Base-by-base conservation (phyloP, 2,888 invertebrate species). In the Macrosoma leucophasiata region DNA sequence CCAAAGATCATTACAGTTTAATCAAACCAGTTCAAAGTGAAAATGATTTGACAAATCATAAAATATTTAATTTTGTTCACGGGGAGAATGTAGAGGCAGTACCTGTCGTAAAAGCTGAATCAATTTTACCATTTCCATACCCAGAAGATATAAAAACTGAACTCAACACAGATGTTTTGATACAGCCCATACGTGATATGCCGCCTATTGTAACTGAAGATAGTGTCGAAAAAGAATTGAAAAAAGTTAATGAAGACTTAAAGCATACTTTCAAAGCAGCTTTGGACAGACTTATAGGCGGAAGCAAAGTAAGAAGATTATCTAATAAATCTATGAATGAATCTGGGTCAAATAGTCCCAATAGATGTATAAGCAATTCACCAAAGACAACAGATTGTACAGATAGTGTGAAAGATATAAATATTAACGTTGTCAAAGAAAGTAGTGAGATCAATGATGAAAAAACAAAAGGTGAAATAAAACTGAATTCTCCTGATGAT, bases 261-360 rank as follows among this genome's bases (percentile, higher is more conserved):
- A 76, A 72, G 47, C 29, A 55, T 1, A 77, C 71, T 23, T 79
- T 84, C 38, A 70, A 70, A 53, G 71, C 74, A 20, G 84, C 82
- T 2, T 60, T 84, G 27, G 62, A 72, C 13, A 63, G 77, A 52
- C 77, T 84, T 2, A 35, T 35, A 30, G 17, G 30, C 6, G 23
- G 5, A 18, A 23, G 20, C 2, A 35, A 21, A 26, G 4, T 18
- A 13, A 30, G 27, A 9, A 19, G 12, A 9, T 22, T 25, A n/a
- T n/a, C n/a, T n/a, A n/a, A n/a, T n/a, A n/a, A n/a, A n/a, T n/a
- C n/a, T n/a, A n/a, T n/a, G n/a, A n/a, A n/a, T n/a, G n/a, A n/a
- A n/a, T n/a, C n/a, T n/a, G n/a, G n/a, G n/a, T n/a, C n/a, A n/a
- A n/a, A n/a, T n/a, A n/a, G n/a, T n/a, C n/a, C n/a, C n/a, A n/a